These are phyloP conservation scores for Manis crassicaudata DNA, from an alignment of 2,797 vertebrate genomes.

Conservation along the genomic window DNA sequence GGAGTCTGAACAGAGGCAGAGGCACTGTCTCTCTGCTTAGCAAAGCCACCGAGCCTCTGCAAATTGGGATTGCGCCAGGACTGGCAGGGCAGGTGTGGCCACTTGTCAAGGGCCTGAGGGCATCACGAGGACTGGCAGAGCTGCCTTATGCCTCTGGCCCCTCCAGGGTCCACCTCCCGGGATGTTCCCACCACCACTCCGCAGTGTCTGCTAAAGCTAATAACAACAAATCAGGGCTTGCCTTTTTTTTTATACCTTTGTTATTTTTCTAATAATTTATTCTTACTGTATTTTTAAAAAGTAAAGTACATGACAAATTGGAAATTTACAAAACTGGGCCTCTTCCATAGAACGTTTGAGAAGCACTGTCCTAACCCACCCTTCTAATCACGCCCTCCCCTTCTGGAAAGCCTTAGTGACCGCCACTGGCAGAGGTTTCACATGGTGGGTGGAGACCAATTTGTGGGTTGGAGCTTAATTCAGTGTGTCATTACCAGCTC, in stretches of 20 bases:
- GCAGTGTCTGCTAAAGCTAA: neutral
- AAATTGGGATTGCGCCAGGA: neutral
- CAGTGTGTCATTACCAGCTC: neutral
- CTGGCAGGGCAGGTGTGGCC: neutral
- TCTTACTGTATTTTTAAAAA: slow-evolving; percentile 4
- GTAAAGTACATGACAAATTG: neutral
- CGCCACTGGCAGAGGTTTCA: neutral
- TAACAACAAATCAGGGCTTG: neutral
- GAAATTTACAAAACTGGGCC: neutral
- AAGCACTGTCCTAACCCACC: neutral
- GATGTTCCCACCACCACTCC: accelerated
- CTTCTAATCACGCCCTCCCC: neutral
- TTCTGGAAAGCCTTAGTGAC: neutral
- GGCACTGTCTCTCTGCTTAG: neutral
- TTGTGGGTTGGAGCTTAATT: neutral
- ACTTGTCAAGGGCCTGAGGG: neutral
- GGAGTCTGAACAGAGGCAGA: neutral
- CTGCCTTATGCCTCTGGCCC: neutral
- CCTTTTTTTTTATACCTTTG: neutral
- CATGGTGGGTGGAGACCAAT: neutral
- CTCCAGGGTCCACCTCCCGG: neutral
- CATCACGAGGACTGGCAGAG: neutral
- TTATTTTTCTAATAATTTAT: slow-evolving; percentile 44
- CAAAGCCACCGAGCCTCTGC: neutral
- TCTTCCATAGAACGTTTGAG: neutral